Evolutionary conservation across 92 coral and sea anemone genomes (phyloP).

Genomic region (Metridium senile): DNA sequence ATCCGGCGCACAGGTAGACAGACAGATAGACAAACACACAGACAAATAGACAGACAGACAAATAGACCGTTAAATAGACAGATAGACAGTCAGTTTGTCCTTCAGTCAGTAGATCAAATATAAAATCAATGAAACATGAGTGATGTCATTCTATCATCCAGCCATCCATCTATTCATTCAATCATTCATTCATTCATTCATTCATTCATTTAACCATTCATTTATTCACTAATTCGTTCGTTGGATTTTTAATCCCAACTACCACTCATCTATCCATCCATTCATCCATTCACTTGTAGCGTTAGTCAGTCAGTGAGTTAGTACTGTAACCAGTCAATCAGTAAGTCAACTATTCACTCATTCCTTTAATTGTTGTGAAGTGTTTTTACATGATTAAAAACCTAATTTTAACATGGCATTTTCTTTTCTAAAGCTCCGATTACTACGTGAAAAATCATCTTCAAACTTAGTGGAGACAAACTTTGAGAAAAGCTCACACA

Average conservation of each 20-base stretch:
- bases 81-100: background rate
- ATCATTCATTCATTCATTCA: background rate
- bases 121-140: background rate
- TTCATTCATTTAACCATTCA: background rate
- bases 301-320: background rate
- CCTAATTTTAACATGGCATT: background rate
- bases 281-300: too few relatives aligned
- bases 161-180: background rate
- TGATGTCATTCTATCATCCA: background rate
- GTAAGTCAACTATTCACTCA: background rate
- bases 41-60: background rate
- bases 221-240: background rate
- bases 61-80: background rate
- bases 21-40: background rate
- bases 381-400: background rate
- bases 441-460: constrained; percentile 73
- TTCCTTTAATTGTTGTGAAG: too few relatives aligned
- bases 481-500: constrained; percentile 83
- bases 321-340: background rate
- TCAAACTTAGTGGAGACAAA: constrained; percentile 64
- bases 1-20: constrained; percentile 1
- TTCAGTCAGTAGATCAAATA: background rate
- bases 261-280: too few relatives aligned
- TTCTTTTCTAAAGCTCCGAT: constrained; percentile 45
- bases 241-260: background rate